Conservation (phyloP, 2,888 invertebrate genomes). For the Apocheima hispidaria region DNA sequence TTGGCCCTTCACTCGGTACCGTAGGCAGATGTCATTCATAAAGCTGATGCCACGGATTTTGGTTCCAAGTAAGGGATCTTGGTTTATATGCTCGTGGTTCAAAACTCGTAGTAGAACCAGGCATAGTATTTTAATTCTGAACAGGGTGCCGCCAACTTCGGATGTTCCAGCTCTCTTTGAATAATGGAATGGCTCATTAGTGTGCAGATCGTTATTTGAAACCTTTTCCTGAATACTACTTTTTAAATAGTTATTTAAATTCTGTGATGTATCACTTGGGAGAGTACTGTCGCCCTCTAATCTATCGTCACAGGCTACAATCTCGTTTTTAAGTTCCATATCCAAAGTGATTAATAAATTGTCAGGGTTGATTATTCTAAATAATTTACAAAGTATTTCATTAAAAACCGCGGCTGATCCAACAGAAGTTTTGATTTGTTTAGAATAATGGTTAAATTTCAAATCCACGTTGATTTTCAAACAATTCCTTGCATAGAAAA, state of each 20-base stretch:
- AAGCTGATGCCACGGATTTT: constrained; percentile 55
- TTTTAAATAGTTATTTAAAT: neutral
- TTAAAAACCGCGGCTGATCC: neutral
- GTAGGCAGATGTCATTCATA: constrained; percentile 56
- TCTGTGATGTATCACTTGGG: neutral
- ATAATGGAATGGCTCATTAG: constrained; percentile 14
- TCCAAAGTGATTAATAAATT: neutral
- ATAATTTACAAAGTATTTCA: neutral
- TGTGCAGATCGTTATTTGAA: neutral
- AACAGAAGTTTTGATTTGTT: neutral
- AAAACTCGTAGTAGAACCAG: constrained; percentile 51
- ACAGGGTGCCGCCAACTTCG: constrained; percentile 42
- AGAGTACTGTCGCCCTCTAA: neutral
- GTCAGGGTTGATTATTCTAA: neutral
- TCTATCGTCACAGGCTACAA: constrained; percentile 31
- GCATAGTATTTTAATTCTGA: constrained; percentile 51
- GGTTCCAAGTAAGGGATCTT: constrained; percentile 51
- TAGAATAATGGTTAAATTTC: neutral
- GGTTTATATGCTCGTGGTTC: constrained; percentile 47
- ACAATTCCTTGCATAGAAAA: neutral
- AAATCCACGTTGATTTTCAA: neutral
- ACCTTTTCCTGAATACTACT: neutral
- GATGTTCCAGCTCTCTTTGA: constrained; percentile 40
- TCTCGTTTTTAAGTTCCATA: constrained; percentile 8
- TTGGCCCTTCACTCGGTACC: constrained; percentile 44